Evolutionary conservation across 2,888 invertebrate species (phyloP).

Genomic region (Rhagium mordax): DNA sequence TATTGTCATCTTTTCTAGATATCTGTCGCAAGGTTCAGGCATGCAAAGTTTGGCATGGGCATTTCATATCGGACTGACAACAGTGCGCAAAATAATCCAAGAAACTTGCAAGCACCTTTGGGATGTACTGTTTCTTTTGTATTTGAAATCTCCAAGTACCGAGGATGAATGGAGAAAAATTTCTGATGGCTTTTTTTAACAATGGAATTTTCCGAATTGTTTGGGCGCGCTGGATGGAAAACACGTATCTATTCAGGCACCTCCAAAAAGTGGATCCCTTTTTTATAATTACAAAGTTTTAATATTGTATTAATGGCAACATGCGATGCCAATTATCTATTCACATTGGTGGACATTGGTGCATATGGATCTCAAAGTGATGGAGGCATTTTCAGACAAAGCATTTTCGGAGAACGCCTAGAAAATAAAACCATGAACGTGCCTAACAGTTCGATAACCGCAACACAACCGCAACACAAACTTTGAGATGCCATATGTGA

Average conservation of each 20-base stretch:
- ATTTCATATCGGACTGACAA: neutral
- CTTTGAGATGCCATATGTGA: conserved; percentile 40
- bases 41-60: neutral
- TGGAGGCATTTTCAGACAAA: neutral
- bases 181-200: neutral
- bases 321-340: conserved; percentile 10
- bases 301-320: conserved; percentile 15
- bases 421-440: neutral
- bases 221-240: neutral
- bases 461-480: conserved; percentile 12
- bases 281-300: conserved; percentile 31
- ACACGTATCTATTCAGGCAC: neutral
- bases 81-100: neutral
- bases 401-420: neutral
- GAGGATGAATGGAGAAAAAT: neutral
- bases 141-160: neutral
- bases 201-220: neutral
- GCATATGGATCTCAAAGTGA: conserved; percentile 7
- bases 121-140: neutral
- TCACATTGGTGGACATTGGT: conserved; percentile 10
- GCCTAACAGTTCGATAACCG: neutral
- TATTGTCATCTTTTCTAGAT: neutral
- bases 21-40: neutral
- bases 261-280: conserved; percentile 1
- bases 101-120: neutral